Evolutionary conservation across 2,888 invertebrate genomes (phyloP), one percentile per base, ranked within the genome.

Genomic region (Cyrtodaria siliqua): DNA sequence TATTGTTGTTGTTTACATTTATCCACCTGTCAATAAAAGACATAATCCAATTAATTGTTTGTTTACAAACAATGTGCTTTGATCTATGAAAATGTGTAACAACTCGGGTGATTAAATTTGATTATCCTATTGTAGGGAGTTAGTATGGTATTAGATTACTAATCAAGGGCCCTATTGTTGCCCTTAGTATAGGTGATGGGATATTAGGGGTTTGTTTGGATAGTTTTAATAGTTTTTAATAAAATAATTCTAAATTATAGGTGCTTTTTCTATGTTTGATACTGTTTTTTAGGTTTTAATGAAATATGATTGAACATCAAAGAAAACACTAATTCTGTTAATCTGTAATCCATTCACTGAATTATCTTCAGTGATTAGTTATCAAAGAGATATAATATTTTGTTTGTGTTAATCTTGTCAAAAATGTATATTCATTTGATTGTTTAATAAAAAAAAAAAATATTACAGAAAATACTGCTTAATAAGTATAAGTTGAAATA

Each of bases 111-210:
- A 52, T 14, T 16, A 18, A 16, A 2, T 52, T 12, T 52, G 52
- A 52, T 24, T 52, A 23, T 52, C 20, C 52, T 52, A 47, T 52
- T 52, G 52, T 52, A 20, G 23, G 24, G 16, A 16, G 20, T 4
- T 49, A 18, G 8, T 18, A 23, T 23, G 8, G 6, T 20, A 16
- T 14, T 23, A 60, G 75, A 71, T 79, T 71, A 68, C 26, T 69
- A 74, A 79, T 79, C 75, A 75, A 74, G 68, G 63, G 49, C 33
- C 26, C 50, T 38, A 73, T 78, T 79, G 71, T 75, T 62, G 50
- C 38, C 27, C 6, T n/a, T 53, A 47, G 27, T 42, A 47, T 63
- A 74, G 61, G 74, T 66, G 74, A 62, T 52, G 47, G 64, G 27
- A n/a, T n/a, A n/a, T 33, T 33, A 4, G 49, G 33, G 27, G 47